These are phyloP conservation scores for Coremacera marginata DNA, from an alignment of 2,888 invertebrate genomes.

Conservation along the genomic window DNA sequence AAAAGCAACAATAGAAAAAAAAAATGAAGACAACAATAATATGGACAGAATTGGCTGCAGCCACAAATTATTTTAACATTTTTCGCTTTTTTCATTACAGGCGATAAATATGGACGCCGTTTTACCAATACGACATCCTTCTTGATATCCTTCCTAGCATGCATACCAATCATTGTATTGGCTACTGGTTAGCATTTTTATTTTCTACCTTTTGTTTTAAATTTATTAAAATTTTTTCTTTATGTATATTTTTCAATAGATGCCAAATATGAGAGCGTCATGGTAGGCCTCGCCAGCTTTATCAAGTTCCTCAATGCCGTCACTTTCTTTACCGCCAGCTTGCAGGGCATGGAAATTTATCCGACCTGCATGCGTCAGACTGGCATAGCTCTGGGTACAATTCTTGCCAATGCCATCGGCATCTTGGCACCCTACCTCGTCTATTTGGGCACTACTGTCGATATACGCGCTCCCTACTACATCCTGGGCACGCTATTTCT, in stretches of 20 bases:
- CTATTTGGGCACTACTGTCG: conserved; percentile 70
- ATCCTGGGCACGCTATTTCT: conserved; percentile 68
- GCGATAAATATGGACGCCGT: conserved; percentile 72
- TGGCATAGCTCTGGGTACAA: conserved; percentile 74
- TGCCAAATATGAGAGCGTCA: conserved; percentile 58
- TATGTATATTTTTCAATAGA: conserved; percentile 54
- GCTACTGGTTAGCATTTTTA: conserved; percentile 62
- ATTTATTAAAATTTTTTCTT: too few relatives aligned
- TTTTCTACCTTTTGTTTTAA: background rate
- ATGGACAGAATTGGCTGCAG: background rate
- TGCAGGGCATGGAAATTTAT: conserved; percentile 77
- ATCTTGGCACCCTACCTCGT: conserved; percentile 75
- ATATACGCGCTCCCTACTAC: conserved; percentile 69
- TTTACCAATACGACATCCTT: conserved; percentile 71
- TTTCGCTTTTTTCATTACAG: conserved; percentile 51
- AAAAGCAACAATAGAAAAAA: background rate
- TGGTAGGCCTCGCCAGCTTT: conserved; percentile 68
- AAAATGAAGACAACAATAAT: background rate
- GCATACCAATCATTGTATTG: conserved; percentile 68
- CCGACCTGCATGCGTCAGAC: conserved; percentile 77
- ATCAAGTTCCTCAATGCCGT: conserved; percentile 72
- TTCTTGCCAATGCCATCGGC: conserved; percentile 72
- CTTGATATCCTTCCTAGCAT: conserved; percentile 65
- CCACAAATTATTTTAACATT: background rate
- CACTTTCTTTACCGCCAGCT: conserved; percentile 73